Evolutionary conservation across 1,140 invertebrate species (phyloP).

Genomic region (Drosophila persimilis): DNA sequence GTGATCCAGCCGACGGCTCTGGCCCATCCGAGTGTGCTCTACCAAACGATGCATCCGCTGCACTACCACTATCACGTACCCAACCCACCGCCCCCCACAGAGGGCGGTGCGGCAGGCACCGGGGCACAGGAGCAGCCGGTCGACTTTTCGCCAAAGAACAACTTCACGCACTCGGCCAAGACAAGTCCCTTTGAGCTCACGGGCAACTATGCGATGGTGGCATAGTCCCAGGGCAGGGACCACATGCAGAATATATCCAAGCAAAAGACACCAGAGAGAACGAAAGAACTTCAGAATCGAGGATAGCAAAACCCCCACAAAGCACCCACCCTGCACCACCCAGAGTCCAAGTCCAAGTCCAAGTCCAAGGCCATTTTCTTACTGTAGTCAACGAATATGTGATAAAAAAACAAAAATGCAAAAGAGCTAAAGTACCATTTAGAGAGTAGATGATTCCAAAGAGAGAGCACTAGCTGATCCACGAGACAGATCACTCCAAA

Average conservation of each 20-base stretch:
- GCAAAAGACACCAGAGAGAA: slow-evolving; percentile 55
- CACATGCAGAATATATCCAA: slow-evolving; percentile 14
- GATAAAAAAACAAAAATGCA: slow-evolving; percentile 57
- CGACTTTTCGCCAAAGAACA: slow-evolving; percentile 84
- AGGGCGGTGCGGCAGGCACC: background rate
- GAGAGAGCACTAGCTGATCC: slow-evolving; percentile 17
- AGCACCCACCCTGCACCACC: background rate
- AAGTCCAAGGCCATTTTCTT: slow-evolving; percentile 53
- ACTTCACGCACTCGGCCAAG: slow-evolving; percentile 80
- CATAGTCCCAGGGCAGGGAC: slow-evolving; percentile 33
- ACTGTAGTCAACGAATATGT: slow-evolving; percentile 79
- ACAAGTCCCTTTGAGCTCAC: slow-evolving; percentile 82
- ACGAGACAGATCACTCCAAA: slow-evolving; percentile 7
- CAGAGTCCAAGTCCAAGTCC: too few relatives aligned
- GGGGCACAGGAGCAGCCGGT: slow-evolving; percentile 84
- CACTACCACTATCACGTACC: slow-evolving; percentile 17
- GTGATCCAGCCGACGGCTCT: slow-evolving; percentile 63
- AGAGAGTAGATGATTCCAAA: slow-evolving; percentile 74
- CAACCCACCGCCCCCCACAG: background rate
- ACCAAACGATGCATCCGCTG: slow-evolving; percentile 35
- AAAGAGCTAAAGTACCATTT: slow-evolving; percentile 72
- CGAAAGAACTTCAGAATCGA: slow-evolving; percentile 25
- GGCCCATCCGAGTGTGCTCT: slow-evolving; percentile 40
- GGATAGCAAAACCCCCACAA: slow-evolving; percentile 2
- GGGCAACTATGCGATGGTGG: slow-evolving; percentile 79